Evolutionary conservation across 1,140 invertebrate genomes (phyloP).

Genomic region (Platorchestia sp.): DNA sequence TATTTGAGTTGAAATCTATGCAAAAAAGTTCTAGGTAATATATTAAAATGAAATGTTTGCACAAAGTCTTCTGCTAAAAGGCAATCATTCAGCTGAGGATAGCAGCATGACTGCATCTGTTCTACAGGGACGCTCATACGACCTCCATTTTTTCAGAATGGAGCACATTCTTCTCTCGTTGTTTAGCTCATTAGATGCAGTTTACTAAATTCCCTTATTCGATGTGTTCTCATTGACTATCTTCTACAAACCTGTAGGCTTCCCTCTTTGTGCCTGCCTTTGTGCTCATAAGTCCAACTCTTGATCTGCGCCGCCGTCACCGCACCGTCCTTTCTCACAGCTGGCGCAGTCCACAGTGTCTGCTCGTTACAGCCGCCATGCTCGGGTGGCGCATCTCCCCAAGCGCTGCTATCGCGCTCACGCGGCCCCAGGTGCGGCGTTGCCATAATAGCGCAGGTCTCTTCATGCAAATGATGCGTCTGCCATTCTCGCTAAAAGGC

Average conservation of each 20-base stretch:
- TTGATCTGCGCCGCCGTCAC: not conserved
- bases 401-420: not conserved
- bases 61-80: no score
- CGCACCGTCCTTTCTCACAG: not conserved
- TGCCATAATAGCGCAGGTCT: not conserved
- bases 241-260: not conserved
- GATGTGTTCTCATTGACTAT: not conserved
- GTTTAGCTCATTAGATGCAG: no score
- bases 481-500: conserved; percentile 46
- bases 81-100: no score
- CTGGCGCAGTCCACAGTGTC: no score
- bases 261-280: not conserved
- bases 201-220: no score
- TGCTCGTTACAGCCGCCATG: not conserved
- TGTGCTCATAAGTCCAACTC: not conserved
- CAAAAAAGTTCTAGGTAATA: no score
- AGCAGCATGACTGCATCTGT: no score
- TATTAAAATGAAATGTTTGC: no score
- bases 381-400: not conserved
- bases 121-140: no score
- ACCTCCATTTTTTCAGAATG: no score
- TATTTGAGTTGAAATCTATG: no score
- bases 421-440: conserved; percentile 29
- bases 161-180: no score
- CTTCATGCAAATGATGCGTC: conserved; percentile 53